Base-by-base conservation (phyloP, 2,113 vertebrate species). In the Aldabrachelys gigantea region DNA sequence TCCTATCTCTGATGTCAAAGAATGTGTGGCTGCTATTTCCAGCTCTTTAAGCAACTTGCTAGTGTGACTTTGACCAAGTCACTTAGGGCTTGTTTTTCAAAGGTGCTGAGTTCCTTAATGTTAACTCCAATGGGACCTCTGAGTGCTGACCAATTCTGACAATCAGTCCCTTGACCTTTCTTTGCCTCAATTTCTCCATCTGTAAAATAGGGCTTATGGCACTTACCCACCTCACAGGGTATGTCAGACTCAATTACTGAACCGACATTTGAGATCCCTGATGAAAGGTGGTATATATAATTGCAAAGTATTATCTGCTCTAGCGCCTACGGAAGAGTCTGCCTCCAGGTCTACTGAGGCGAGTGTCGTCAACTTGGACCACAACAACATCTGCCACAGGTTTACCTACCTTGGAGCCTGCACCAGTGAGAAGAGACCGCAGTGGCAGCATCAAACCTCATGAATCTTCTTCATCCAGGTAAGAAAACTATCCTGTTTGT, bases 341-440 rank as follows among this genome's bases (percentile, higher is more conserved):
- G 89, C 99, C 99, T 38, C 99, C 99, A 0, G 99, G 99, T 53
- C 98, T 99, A 81, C 91, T 99, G 92, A 98, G 99, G 93, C 97
- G 99, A 80, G 99, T 99, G 93, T 99, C 99, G 2, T 99, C 99
- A 27, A 99, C 99, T 1, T 99, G 99, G 99, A 99, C 99, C 54
- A 99, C 99, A 47, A 99, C 99, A 94, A 99, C 99, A 22, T 99
- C 99, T 3, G 99, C 99, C 94, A 99, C 99, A 11, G 99, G 99
- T 41, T 95, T 99, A 22, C 99, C 99, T 81, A 99, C 99, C 10
- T 97, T 99, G 83, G 99, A 99, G 96, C 99, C 99, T 1, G 99
- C 99, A 10, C 99, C 99, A 0, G 99, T 99, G 6, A 98, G 99
- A 80, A 98, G 99, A 91, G 99, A 99, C 96, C 99, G 99, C 54